Base-by-base conservation (phyloP, 2,888 invertebrate genomes). In the Andricus quercusramuli region DNA sequence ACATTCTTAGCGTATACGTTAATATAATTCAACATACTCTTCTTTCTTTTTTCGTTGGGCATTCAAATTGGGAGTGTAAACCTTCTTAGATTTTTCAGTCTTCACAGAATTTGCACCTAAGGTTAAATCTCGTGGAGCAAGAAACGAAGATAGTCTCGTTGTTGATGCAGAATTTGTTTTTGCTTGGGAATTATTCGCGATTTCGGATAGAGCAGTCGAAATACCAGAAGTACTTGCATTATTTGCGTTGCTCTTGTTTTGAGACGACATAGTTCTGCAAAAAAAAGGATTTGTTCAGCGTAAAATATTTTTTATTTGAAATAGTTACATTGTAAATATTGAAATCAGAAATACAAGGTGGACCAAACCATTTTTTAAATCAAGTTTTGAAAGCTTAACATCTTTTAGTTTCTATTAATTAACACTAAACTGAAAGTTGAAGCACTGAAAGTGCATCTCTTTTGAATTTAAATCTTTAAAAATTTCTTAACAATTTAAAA, bases 11-110 rank as follows among this genome's bases (percentile, higher is more conserved):
- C 41, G 1, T 41, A 78, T 76, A n/a, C 17, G 13, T 15, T 32
- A 76, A 68, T 25, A 15, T 8, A 47, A 70, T 29, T 29, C 11
- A 17, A 32, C 74, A 51, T 32, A 74, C 74, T 74, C 74, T n/a
- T 91, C 92, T 83, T 91, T 90, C 82, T 90, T 91, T 78, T 90
- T 93, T 77, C 93, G 89, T 74, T 91, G 92, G n/a, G 89, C 92
- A 87, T 92, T 93, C 44, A 93, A 78, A 84, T 93, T 93, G 47
- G 93, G 93, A 5, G 85, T 88, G 68, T 91, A 93, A 6, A 91
- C 78, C 84, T 90, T 92, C 78, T 90, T 93, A 1, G 90, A 81
- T 80, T 90, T 93, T 67, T 92, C 91, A 74, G 85, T 84, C 80
- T 91, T 91, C 20, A 90, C 79, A 9, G 81, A 64, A 78, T 87